Percentiles rank a stretch among this genome's conserved stretches.
phyloP scores from a whole-genome alignment of 1,140 invertebrate species.

The Euwallacea similis region DNA sequence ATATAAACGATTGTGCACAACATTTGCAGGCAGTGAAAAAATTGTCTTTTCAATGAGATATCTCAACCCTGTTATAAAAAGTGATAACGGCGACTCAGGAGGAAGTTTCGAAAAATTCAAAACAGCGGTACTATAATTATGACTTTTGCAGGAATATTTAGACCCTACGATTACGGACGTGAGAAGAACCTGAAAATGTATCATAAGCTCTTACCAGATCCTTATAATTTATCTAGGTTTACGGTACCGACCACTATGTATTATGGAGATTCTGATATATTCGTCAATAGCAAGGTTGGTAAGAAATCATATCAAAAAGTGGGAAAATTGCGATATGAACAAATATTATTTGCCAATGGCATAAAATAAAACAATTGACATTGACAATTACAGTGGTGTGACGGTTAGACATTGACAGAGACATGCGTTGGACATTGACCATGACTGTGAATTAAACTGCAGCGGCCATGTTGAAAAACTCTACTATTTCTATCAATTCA shows the following conservation, averaged over 20 bases:
- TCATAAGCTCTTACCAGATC: conserved; percentile 9
- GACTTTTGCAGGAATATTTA: conserved; percentile 9
- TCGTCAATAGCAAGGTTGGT: conserved; percentile 43
- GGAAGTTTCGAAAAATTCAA: neutral
- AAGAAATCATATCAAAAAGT: conserved; percentile 12
- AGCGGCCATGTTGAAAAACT: too few species aligned
- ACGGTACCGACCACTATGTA: conserved; percentile 28
- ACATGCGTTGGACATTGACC: too few species aligned
- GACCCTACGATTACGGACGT: conserved; percentile 20
- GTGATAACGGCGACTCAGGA: neutral
- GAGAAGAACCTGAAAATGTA: conserved; percentile 21
- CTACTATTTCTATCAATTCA: too few species aligned
- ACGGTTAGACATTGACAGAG: too few species aligned
- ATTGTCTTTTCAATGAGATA: neutral
- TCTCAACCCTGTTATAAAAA: neutral
- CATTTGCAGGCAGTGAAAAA: neutral
- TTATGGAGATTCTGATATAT: conserved; percentile 32
- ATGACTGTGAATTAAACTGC: too few species aligned
- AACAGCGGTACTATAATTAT: neutral
- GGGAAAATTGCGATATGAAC: neutral
- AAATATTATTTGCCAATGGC: too few species aligned
- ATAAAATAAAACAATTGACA: too few species aligned
- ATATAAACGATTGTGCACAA: too few species aligned
- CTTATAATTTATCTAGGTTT: conserved; percentile 31
- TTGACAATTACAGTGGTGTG: too few species aligned